phyloP scores from a whole-genome alignment of 2,113 vertebrate species.

The Micronycteris hirsuta region DNA sequence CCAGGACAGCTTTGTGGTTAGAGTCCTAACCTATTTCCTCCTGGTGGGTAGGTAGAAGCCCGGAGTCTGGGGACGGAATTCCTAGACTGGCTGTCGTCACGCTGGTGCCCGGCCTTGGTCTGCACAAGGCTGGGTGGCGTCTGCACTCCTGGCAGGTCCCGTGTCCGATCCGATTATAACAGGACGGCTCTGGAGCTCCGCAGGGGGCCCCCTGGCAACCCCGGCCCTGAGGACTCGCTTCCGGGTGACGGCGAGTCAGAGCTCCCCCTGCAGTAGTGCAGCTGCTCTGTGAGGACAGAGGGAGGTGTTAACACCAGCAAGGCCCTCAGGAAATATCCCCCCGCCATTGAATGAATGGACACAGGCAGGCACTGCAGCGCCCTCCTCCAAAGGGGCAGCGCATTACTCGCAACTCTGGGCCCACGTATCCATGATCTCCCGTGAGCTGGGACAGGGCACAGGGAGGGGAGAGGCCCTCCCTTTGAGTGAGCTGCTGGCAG shows the following conservation, averaged over 20 bases:
- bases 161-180: fast-evolving
- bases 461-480: not conserved
- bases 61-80: not conserved
- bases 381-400: not conserved
- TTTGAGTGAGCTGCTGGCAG: not conserved
- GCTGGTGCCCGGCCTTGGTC: not conserved
- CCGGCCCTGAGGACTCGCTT: not conserved
- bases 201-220: fast-evolving
- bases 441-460: not conserved
- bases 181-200: not conserved
- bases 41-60: not conserved
- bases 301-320: not conserved
- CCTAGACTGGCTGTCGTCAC: not conserved
- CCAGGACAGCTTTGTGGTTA: too few relatives aligned
- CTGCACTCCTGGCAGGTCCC: not conserved
- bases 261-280: not conserved
- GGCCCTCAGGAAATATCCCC: too few relatives aligned
- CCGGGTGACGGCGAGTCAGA: not conserved
- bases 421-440: not conserved
- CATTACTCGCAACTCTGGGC: not conserved
- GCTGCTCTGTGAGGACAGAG: not conserved
- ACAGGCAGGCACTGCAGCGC: not conserved
- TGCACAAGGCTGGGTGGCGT: not conserved
- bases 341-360: fast-evolving
- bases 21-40: not conserved